Percentiles rank a stretch among this genome's conserved stretches.
Evolutionary conservation across 2,113 vertebrate genomes (phyloP).

Genomic region (Leuciscus idus): DNA sequence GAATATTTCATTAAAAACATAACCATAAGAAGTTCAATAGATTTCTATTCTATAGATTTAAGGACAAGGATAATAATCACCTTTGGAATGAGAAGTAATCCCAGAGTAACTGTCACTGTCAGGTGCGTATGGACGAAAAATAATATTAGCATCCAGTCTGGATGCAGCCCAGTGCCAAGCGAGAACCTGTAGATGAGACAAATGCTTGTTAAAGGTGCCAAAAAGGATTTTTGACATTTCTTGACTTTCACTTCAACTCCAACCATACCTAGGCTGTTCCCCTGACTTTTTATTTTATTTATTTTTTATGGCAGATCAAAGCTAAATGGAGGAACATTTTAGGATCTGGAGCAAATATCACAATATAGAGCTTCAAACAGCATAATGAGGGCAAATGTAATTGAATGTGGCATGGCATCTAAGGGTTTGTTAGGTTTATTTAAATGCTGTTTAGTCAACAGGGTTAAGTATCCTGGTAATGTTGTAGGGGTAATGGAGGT

Average conservation of each 20-base stretch:
- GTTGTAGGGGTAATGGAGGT: conserved; percentile 47
- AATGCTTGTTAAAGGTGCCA: neutral
- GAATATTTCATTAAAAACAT: neutral
- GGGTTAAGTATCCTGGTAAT: neutral
- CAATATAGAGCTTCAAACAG: neutral
- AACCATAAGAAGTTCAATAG: neutral
- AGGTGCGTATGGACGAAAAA: conserved; percentile 96
- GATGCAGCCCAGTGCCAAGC: conserved; percentile 88
- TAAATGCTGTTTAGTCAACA: conserved; percentile 25
- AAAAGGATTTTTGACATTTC: neutral
- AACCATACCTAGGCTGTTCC: neutral
- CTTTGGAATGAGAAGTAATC: conserved; percentile 95
- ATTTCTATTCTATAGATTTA: neutral
- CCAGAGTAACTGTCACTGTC: conserved; percentile 93
- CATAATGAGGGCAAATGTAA: neutral
- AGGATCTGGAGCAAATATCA: neutral
- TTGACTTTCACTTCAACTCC: neutral
- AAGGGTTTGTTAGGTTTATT: conserved; percentile 15
- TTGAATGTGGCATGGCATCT: neutral
- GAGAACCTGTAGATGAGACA: conserved; percentile 81
- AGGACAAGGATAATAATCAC: conserved; percentile 70
- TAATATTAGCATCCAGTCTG: conserved; percentile 96
- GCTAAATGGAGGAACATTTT: neutral
- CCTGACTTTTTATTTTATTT: neutral
- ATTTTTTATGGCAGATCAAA: neutral